These are phyloP conservation scores for Pangasius mekongensis DNA, from an alignment of 2,797 vertebrate species.

Conservation along the genomic window DNA sequence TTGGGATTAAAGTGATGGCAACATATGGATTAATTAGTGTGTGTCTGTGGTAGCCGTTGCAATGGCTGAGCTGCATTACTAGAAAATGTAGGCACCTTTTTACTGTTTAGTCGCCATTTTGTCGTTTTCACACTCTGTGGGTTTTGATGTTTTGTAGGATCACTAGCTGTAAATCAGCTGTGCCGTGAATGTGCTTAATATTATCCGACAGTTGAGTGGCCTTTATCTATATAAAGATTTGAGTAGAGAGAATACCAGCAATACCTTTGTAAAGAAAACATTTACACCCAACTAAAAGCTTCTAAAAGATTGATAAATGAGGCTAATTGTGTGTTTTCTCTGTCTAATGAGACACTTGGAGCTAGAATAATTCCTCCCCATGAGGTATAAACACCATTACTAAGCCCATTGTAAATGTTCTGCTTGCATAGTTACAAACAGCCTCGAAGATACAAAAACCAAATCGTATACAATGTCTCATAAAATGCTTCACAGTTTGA, in stretches of 20 bases:
- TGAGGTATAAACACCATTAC: neutral
- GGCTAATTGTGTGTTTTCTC: neutral
- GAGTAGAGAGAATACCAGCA: neutral
- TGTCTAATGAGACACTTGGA: neutral
- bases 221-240: neutral
- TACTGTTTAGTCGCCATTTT: neutral
- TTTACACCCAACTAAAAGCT: neutral
- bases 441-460: neutral
- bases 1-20: neutral
- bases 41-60: neutral
- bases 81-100: neutral
- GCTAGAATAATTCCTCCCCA: neutral
- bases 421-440: neutral
- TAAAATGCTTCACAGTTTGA: neutral
- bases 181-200: neutral
- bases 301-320: neutral
- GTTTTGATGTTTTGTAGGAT: neutral
- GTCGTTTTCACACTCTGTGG: no score
- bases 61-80: neutral
- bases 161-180: no score
- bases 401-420: neutral
- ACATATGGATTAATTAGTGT: neutral
- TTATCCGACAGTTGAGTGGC: no score
- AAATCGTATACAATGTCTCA: neutral
- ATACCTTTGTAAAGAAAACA: neutral